Evolutionary conservation across 2,888 invertebrate genomes (phyloP).

Genomic region (Siphlonurus alternatus): DNA sequence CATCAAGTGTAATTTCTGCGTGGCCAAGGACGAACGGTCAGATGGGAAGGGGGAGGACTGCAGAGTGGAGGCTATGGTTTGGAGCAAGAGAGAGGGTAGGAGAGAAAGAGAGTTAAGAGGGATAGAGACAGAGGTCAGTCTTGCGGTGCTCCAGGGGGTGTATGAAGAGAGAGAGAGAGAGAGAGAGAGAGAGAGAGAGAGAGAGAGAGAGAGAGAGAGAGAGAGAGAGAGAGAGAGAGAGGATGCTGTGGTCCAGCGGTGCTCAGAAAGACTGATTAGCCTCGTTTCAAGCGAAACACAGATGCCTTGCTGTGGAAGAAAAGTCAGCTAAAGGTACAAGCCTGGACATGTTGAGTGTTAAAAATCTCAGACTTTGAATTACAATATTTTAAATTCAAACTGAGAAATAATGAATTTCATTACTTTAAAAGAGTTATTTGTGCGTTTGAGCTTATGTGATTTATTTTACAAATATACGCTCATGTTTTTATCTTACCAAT

Average conservation of each 20-base stretch:
- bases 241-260: neutral
- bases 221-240: neutral
- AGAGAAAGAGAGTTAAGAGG: neutral
- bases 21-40: too few relatives aligned
- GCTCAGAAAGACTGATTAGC: neutral
- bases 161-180: neutral
- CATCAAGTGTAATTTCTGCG: too few relatives aligned
- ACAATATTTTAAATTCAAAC: too few relatives aligned
- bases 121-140: neutral
- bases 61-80: too few relatives aligned
- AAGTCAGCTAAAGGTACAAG: neutral
- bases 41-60: too few relatives aligned
- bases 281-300: neutral
- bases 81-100: neutral
- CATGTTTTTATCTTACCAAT: too few relatives aligned
- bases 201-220: neutral
- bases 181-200: neutral
- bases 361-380: too few relatives aligned
- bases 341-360: neutral
- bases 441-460: too few relatives aligned
- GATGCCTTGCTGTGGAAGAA: neutral
- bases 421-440: too few relatives aligned
- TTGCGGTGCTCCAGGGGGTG: neutral
- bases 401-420: too few relatives aligned
- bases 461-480: too few relatives aligned